Base-by-base conservation (phyloP, 2,888 invertebrate species). In the Xanthorhoe spadicearia region DNA sequence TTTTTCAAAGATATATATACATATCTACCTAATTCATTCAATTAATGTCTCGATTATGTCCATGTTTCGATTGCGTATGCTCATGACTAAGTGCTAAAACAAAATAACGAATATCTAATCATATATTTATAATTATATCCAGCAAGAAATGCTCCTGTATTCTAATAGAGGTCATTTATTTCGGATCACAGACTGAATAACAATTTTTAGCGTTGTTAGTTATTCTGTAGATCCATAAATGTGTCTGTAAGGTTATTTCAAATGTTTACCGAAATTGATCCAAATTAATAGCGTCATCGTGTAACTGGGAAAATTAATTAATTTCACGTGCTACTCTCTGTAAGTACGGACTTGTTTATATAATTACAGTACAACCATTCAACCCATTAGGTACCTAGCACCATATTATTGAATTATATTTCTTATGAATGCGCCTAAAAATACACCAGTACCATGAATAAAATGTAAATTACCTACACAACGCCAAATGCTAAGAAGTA, bases 271-370 rank as follows among this genome's bases (percentile, higher is more conserved):
- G 65, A 82, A 82, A 85, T 85, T 83, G 83, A 68, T 77, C 81
- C 83, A 77, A 87, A 86, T 86, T 82, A 78, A 61, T 57, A 58
- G 79, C 77, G 69, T 73, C 74, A 78, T 66, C 73, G 62, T 63
- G 62, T 67, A 70, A 70, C 66, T 73, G 71, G 61, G 70, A 79
- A 82, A 83, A 76, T 75, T 73, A 83, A 80, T 79, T 78, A 72
- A 70, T 74, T 71, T 73, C 78, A 74, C 74, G 77, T 81, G 80
- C 79, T 63, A 65, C 58, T 35, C 8, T 3, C 50, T 52, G 17
- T 35, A 23, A 23, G 23, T 23, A 23, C 23, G 4, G 23, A 49
- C 3, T 3, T 0, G 18, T 18, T n/a, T 15, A 46, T 32, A 15
- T 35, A 54, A 19, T 0, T 54, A 48, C 38, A 54, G 18, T 55